Conservation (phyloP, 2,888 invertebrate genomes). For the Dinocampus coccinellae region DNA sequence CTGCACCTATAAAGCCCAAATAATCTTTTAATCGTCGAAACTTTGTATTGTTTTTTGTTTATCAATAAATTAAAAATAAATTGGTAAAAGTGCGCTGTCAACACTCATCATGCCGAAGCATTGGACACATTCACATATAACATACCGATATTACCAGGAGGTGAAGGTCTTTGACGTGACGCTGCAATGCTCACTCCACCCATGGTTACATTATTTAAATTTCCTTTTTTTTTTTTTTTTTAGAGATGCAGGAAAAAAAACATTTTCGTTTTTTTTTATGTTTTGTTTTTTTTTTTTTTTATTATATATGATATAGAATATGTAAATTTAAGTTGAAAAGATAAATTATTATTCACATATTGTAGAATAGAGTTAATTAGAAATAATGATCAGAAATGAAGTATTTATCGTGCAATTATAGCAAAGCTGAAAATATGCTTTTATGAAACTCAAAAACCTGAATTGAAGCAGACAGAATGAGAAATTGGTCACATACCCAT, state of each 20-base stretch:
- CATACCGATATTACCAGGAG: slow-evolving; percentile 67
- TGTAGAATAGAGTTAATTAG: too few species aligned
- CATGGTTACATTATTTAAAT: slow-evolving; percentile 54
- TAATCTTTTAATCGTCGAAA: slow-evolving; percentile 27
- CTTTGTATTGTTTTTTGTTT: slow-evolving; percentile 22
- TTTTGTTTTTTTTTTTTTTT: neutral
- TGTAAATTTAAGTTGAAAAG: slow-evolving; percentile 7
- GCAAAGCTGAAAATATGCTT: too few species aligned
- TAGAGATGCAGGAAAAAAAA: slow-evolving; percentile 59
- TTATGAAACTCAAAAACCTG: slow-evolving; percentile 11
- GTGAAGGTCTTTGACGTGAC: slow-evolving; percentile 67
- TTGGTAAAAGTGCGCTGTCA: neutral
- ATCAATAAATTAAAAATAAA: neutral
- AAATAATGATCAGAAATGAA: too few species aligned
- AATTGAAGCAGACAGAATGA: slow-evolving; percentile 23
- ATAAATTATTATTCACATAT: neutral
- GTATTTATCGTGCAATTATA: neutral
- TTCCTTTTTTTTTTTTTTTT: slow-evolving; percentile 55
- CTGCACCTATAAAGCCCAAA: slow-evolving; percentile 56
- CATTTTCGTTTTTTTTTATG: slow-evolving; percentile 14
- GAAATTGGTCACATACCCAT: slow-evolving; percentile 63
- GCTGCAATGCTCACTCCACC: slow-evolving; percentile 52
- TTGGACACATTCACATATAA: slow-evolving; percentile 35
- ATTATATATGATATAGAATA: too few species aligned
- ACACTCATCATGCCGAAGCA: neutral